Evolutionary conservation across 2,888 invertebrate species (phyloP), one percentile per base, ranked within the genome.

Genomic region (Agonopterix heracliana): DNA sequence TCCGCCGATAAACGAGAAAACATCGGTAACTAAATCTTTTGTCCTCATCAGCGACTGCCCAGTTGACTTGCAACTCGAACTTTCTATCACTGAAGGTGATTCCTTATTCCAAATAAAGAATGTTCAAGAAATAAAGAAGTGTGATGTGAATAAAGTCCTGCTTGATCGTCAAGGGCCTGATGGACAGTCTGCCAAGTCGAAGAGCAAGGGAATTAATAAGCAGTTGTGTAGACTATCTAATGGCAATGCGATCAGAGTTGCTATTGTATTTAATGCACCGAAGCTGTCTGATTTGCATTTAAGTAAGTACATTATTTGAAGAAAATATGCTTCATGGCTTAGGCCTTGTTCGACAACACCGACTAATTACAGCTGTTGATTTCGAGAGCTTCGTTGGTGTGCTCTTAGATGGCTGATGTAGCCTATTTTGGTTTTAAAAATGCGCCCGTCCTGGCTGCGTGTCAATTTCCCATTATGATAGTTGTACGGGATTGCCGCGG

Each of bases 1-100:
- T 50, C 75, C 79, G 5, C 65, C 77, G 0, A 67, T 75, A 42
- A 73, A 70, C 53, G 84, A 84, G 44, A 74, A 66, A 7, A 54
- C 68, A 2, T 55, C 64, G 0, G 44, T 71, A 1, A 62, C 68
- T 0, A 86, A 80, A 52, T 75, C 74, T 1, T 78, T 87, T 41
- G 77, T 87, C 0, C 67, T 88, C 0, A 59, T 84, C 17, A 87
- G 84, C 50, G 83, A 86, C 48, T 84, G 81, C 50, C 75, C 81
- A 0, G 75, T 65, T 0, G 83, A 87, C 59, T 63, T 88, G 36
- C 76, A 81, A 48, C 52, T 88, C 12, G 75, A 75, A 35, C 54
- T 88, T 12, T 74, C 78, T 0, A 58, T 87, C 1, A 61, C 61
- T 0, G 81, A 79, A 49, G 75, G 76, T 0, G 77, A 78, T 0